Conservation (phyloP, 2,888 invertebrate genomes). For the Serrognathus titanus region DNA sequence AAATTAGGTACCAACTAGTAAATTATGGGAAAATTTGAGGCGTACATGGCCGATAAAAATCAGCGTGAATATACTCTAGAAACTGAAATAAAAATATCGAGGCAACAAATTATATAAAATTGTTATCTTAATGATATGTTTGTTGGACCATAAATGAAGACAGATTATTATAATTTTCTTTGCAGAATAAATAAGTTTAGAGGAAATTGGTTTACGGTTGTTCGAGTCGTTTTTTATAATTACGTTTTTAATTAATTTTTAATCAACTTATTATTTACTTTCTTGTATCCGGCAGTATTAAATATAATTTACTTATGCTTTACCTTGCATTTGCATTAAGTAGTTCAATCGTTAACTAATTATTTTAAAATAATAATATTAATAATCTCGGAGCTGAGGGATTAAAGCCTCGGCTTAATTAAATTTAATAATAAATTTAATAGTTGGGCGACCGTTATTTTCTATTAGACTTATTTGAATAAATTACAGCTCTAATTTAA, state of each 20-base stretch:
- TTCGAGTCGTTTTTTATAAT: constrained; percentile 9
- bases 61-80: neutral
- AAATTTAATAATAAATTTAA: no score
- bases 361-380: constrained; percentile 1
- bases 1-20: constrained; percentile 12
- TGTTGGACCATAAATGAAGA: constrained; percentile 12
- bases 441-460: no score
- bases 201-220: constrained; percentile 20
- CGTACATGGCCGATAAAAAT: neutral
- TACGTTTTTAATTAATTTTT: constrained; percentile 12
- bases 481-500: no score
- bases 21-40: neutral
- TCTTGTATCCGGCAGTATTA: constrained; percentile 6
- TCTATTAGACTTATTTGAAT: no score
- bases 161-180: constrained; percentile 21
- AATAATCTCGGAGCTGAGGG: neutral
- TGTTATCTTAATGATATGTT: constrained; percentile 22
- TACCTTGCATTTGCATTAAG: neutral
- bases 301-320: constrained; percentile 1
- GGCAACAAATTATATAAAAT: constrained; percentile 21
- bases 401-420: no score
- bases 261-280: constrained; percentile 10
- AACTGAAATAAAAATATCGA: constrained; percentile 9
- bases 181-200: constrained; percentile 22
- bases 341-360: constrained; percentile 1